A percentile compares a stretch with the other conserved stretches of the same genome.
These are phyloP conservation scores for Calosoma granatense DNA, from an alignment of 1,140 invertebrate genomes.

Conservation along the genomic window DNA sequence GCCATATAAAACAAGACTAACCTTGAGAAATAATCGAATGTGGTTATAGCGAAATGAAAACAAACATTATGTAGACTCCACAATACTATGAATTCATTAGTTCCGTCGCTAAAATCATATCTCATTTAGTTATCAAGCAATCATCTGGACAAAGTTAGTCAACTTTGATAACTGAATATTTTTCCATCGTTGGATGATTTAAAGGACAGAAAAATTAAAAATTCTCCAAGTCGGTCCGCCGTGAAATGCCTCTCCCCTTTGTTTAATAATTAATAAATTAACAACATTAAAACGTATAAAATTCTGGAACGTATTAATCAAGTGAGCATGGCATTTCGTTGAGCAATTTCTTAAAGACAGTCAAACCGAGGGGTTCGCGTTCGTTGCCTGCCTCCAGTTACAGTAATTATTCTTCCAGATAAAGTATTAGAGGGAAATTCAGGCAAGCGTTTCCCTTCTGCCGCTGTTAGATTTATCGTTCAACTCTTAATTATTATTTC, in stretches of 20 bases:
- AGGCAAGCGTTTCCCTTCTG: background rate
- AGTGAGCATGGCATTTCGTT: background rate
- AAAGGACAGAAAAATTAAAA: too few species aligned
- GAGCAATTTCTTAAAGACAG: conserved; percentile 5
- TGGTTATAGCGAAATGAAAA: too few species aligned
- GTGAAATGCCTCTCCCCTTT: background rate
- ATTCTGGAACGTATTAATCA: conserved; percentile 3
- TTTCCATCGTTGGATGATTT: too few species aligned
- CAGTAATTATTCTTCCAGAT: conserved; percentile 9
- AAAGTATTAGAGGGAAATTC: conserved; percentile 9
- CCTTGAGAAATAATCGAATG: too few species aligned
- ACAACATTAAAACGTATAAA: conserved; percentile 3
- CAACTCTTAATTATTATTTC: conserved; percentile 9
- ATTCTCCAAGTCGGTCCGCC: too few species aligned
- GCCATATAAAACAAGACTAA: too few species aligned
- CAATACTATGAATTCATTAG: too few species aligned
- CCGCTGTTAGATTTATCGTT: background rate
- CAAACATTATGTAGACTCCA: too few species aligned
- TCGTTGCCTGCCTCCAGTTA: background rate
- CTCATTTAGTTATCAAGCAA: too few species aligned
- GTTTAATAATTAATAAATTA: conserved; percentile 5
- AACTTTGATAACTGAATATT: too few species aligned
- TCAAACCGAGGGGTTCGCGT: background rate
- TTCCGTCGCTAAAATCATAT: too few species aligned
- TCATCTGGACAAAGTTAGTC: too few species aligned